Percentiles rank a stretch among this genome's conserved stretches.
These are phyloP conservation scores for Sminthurides bifidus DNA, from an alignment of 1,140 invertebrate genomes.

Conservation along the genomic window DNA sequence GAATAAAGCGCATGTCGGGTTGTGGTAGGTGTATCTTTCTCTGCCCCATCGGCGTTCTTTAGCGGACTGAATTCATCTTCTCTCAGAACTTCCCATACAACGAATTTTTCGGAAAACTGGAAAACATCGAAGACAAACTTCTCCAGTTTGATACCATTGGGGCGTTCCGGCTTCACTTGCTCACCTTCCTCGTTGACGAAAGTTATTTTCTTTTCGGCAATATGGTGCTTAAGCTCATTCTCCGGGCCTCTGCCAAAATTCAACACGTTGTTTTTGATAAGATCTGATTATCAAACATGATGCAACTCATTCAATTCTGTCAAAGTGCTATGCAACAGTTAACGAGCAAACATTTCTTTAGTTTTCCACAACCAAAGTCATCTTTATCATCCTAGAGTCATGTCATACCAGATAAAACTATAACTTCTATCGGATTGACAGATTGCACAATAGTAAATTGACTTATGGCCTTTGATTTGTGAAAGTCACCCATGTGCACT, in stretches of 20 bases:
- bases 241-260: constrained; percentile 44
- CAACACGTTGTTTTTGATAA: background rate
- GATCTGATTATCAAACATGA: background rate
- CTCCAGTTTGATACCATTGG: constrained; percentile 92
- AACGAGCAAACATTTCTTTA: background rate
- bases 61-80: constrained; percentile 92
- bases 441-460: background rate
- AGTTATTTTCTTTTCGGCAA: constrained; percentile 96
- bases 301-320: background rate
- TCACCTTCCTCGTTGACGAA: constrained; percentile 62
- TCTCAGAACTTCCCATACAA: constrained; percentile 81
- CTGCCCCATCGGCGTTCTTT: constrained; percentile 78
- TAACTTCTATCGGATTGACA: no score
- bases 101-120: constrained; percentile 78
- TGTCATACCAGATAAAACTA: background rate
- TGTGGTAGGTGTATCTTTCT: constrained; percentile 82
- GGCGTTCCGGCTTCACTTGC: constrained; percentile 57
- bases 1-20: constrained; percentile 63
- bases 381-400: background rate
- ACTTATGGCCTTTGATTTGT: background rate
- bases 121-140: constrained; percentile 99
- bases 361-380: background rate
- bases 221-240: constrained; percentile 69
- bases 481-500: no score
- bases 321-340: background rate